Percentiles rank a stretch among this genome's conserved stretches.
Conservation (phyloP, 2,797 vertebrate species). For the Salmo trutta region DNA sequence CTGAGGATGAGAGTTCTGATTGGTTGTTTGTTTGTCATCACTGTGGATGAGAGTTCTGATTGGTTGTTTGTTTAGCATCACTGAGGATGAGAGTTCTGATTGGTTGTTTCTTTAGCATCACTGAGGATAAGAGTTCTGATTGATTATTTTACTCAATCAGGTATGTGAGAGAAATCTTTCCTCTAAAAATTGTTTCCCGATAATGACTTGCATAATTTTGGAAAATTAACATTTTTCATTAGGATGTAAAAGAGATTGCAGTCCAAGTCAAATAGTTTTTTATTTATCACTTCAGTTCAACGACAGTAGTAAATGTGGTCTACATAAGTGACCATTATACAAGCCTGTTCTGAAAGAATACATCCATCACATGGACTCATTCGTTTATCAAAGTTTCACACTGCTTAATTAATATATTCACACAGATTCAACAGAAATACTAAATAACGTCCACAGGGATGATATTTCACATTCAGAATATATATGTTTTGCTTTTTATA, state of each 20-base stretch:
- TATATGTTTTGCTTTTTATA: slow-evolving; percentile 46
- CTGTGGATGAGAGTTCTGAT: too few relatives aligned
- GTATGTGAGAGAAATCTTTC: background rate
- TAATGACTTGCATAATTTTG: background rate
- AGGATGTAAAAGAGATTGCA: background rate
- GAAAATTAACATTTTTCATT: background rate
- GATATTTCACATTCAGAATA: slow-evolving; percentile 42
- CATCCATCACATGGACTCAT: slow-evolving; percentile 64
- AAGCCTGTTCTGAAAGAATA: slow-evolving; percentile 46
- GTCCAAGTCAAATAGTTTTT: slow-evolving; percentile 12
- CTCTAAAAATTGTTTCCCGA: background rate
- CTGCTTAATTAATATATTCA: slow-evolving; percentile 35
- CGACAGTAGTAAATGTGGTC: background rate
- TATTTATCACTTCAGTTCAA: slow-evolving; percentile 18
- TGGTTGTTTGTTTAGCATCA: too few relatives aligned
- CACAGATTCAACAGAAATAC: slow-evolving; percentile 32
- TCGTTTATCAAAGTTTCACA: slow-evolving; percentile 64
- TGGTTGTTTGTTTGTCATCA: too few relatives aligned
- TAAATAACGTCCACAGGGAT: slow-evolving; percentile 26
- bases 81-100: too few relatives aligned
- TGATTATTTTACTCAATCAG: background rate
- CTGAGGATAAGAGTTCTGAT: too few relatives aligned
- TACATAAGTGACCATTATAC: slow-evolving; percentile 24
- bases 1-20: too few relatives aligned
- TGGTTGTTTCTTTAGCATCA: too few relatives aligned